Base-by-base conservation (phyloP, 2,797 vertebrate genomes). In the Syngnathus rostellatus region DNA sequence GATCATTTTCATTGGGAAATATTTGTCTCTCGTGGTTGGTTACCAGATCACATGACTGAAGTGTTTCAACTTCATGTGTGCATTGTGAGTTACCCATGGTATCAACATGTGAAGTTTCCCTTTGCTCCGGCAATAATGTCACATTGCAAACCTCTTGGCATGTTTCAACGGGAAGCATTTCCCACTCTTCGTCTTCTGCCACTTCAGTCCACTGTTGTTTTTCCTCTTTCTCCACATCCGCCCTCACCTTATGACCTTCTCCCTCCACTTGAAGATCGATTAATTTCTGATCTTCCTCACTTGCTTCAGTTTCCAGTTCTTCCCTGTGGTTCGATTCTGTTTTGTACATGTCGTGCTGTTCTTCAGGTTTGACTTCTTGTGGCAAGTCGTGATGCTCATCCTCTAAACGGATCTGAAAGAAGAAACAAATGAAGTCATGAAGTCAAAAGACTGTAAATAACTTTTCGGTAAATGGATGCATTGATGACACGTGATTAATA, bases 321-420 rank as follows among this genome's bases (percentile, higher is more conserved):
- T 71, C 61, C 40, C 66, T 46, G 11, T 53, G 66, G 45, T 65
- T 6, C 60, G 43, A 41, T 19, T 10, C 31, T 8, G 19, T 61
- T 23, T 12, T 5, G 17, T 46, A 4, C 6, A 4, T 0, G 31
- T 67, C 1, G 3, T 54, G 23, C 23, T 70, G 37, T 46, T 83
- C 76, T 53, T 75, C 74, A 0, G 55, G 57, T 39, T 63, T 1
- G 31, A 53, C 65, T 59, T 83, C 73, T 41, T 68, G 71, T 11
- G 19, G 61, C 25, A 65, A 61, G 6, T 70, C 67, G 19, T 65
- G n/a, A 40, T 10, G 50, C 14, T 74, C 71, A 46, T 71, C 59
- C 23, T 63, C 62, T 23, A 64, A 62, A 76, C 83, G 68, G 2
- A 72, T 37, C 23, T 48, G 21, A 75, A 14, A 70, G 71, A 1